phyloP scores from a whole-genome alignment of 1,140 invertebrate species.

The Portunus trituberculatus region DNA sequence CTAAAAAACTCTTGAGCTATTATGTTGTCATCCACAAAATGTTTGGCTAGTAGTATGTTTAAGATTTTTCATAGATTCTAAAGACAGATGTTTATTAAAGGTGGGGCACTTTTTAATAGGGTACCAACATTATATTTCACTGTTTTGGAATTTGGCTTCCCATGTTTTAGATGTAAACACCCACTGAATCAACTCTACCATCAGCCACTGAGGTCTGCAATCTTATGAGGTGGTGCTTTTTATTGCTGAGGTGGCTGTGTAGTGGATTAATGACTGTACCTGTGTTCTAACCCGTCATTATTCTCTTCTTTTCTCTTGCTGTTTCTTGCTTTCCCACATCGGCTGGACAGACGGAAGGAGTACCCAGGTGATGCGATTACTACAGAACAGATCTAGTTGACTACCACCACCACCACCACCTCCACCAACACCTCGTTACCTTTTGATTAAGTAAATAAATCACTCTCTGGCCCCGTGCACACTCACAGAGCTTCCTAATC shows the following conservation, averaged over 20 bases:
- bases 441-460: constrained; percentile 75
- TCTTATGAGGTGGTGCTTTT: neutral
- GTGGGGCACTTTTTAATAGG: neutral
- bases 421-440: constrained; percentile 74
- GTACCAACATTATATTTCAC: neutral
- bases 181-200: neutral
- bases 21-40: neutral
- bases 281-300: constrained; percentile 58
- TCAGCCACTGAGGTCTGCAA: neutral
- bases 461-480: constrained; percentile 68
- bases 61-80: neutral
- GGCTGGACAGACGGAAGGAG: constrained; percentile 73
- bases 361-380: constrained; percentile 75
- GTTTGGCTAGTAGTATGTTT: neutral
- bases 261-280: constrained; percentile 4
- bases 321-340: constrained; percentile 55
- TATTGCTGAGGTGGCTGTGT: neutral
- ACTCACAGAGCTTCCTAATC: constrained; percentile 56
- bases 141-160: constrained; percentile 36
- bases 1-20: constrained; percentile 1
- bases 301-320: constrained; percentile 37
- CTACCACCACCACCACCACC: constrained; percentile 75
- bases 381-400: constrained; percentile 76
- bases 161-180: constrained; percentile 9
- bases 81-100: neutral